Evolutionary conservation across 1,140 invertebrate species (phyloP), one percentile per base, ranked within the genome.

Genomic region (Nephotettix cincticeps): DNA sequence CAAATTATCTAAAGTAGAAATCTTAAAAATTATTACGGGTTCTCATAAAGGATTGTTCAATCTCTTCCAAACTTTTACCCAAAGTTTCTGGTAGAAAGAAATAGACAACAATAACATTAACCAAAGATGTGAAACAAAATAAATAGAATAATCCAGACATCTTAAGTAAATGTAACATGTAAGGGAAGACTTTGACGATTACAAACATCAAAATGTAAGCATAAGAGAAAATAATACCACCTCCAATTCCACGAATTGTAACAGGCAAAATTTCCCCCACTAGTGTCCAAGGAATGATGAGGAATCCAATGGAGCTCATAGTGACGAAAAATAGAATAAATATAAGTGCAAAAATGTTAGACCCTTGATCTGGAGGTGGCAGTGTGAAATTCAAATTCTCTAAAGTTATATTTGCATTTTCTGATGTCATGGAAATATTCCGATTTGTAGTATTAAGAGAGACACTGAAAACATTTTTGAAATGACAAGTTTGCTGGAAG

Each of bases 81-180:
- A 90, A 84, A 0, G 91, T 93, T 82, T 93, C 92, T 0, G 91
- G 91, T 27, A 93, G 77, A 69, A 86, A 86, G 36, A 89, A 80
- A 66, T 84, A 86, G 25, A 89, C 80, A 75, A 90, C 86, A 13
- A 83, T 72, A 19, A 85, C 80, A 6, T 86, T 85, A 2, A 87
- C 9, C 4, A 87, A 75, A 32, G 89, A 89, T 6, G 86, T 81
- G 2, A 82, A 78, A 27, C 85, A 84, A 77, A 89, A 90, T 65
- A 88, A 80, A 75, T 85, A 86, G 80, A 92, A 92, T 1, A 87
- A 77, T 3, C 79, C 81, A 29, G 83, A 79, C 11, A 84, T 77
- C 0, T 85, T 84, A 27, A 89, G 77, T 0, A 74, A 21, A n/a
- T 82, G 76, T 4, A 88, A 72, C 13, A 87, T 71, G 43, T 80